phyloP scores from a whole-genome alignment of 2,797 vertebrate species.

The Nannoperca obscura region DNA sequence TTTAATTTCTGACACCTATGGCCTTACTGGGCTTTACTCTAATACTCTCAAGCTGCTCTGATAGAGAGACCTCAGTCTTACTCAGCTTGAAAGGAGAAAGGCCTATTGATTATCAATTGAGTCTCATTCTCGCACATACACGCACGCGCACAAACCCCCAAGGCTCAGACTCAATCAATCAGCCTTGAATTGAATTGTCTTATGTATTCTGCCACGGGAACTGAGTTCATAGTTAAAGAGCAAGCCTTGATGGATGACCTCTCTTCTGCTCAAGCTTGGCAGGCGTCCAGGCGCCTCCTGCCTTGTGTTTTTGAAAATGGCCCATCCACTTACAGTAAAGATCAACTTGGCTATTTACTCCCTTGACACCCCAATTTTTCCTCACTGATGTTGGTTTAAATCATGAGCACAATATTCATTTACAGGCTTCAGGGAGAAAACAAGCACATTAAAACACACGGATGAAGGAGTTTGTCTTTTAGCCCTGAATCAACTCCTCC shows the following conservation, averaged over 20 bases:
- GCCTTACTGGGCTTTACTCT: conserved; percentile 67
- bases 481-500: not conserved
- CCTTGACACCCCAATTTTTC: conserved; percentile 38
- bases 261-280: conserved; percentile 55
- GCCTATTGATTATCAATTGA: conserved; percentile 76
- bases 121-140: conserved; percentile 25
- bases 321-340: conserved; percentile 61
- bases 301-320: conserved; percentile 48
- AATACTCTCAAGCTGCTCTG: conserved; percentile 66
- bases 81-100: conserved; percentile 53
- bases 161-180: conserved; percentile 73
- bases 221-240: conserved; percentile 75
- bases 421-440: conserved; percentile 6
- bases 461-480: conserved; percentile 11
- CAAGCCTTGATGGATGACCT: conserved; percentile 66
- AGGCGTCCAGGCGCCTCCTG: conserved; percentile 41
- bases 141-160: conserved; percentile 29
- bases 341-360: conserved; percentile 59
- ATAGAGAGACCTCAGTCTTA: conserved; percentile 61
- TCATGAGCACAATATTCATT: conserved; percentile 37
- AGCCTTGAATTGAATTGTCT: conserved; percentile 69
- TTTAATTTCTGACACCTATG: conserved; percentile 56
- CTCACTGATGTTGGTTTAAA: conserved; percentile 54
- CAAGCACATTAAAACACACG: conserved; percentile 26
- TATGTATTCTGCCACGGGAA: conserved; percentile 54